These are phyloP conservation scores for Pammene aurita DNA, from an alignment of 2,888 invertebrate genomes.

Conservation along the genomic window DNA sequence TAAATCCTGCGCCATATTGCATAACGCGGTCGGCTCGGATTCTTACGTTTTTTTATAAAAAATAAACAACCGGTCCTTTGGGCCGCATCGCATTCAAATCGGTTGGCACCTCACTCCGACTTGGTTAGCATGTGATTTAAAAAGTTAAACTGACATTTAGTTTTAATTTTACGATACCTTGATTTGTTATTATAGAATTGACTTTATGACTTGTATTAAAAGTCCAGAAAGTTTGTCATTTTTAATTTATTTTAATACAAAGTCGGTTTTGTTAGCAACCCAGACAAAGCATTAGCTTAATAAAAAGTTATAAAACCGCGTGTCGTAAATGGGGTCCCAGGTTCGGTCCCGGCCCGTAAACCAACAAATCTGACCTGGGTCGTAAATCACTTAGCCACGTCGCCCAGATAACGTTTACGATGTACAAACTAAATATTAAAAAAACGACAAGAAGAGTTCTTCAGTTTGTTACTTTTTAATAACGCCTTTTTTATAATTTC, in stretches of 20 bases:
- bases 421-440: slow-evolving; percentile 68
- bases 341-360: slow-evolving; percentile 75
- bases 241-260: slow-evolving; percentile 22
- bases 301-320: slow-evolving; percentile 71
- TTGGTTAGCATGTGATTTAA: slow-evolving; percentile 31
- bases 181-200: slow-evolving; percentile 17
- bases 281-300: slow-evolving; percentile 52
- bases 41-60: slow-evolving; percentile 47
- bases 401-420: slow-evolving; percentile 78
- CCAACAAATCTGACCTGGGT: slow-evolving; percentile 81
- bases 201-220: slow-evolving; percentile 9
- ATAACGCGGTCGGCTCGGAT: slow-evolving; percentile 37
- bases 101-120: slow-evolving; percentile 58
- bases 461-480: slow-evolving; percentile 50
- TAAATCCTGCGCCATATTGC: slow-evolving; percentile 40
- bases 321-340: slow-evolving; percentile 75
- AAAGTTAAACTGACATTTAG: slow-evolving; percentile 24
- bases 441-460: slow-evolving; percentile 43
- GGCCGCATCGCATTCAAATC: slow-evolving; percentile 69
- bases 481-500: slow-evolving; percentile 45
- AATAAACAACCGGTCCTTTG: slow-evolving; percentile 63
- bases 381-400: slow-evolving; percentile 82
- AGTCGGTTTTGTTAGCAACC: slow-evolving; percentile 24
- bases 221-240: background rate
- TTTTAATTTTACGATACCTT: slow-evolving; percentile 13